These are phyloP conservation scores for Cossypha heuglini DNA, from an alignment of 2,797 vertebrate genomes.

Conservation along the genomic window DNA sequence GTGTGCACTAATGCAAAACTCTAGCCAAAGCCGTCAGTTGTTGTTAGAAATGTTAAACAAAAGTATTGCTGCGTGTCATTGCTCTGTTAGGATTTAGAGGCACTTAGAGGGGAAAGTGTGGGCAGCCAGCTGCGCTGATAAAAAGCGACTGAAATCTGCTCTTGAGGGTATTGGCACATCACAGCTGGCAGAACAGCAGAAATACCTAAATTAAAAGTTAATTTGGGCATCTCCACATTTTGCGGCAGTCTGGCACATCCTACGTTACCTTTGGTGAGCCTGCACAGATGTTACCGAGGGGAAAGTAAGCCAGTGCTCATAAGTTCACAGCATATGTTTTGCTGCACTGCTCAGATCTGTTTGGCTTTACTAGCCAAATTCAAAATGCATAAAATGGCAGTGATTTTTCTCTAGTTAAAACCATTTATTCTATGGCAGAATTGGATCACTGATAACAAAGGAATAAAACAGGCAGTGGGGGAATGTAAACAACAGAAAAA, in stretches of 20 bases:
- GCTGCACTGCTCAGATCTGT: background rate
- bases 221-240: background rate
- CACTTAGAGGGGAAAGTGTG: background rate
- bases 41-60: background rate
- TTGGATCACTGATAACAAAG: background rate
- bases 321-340: constrained; percentile 5
- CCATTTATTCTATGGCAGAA: background rate
- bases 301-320: background rate
- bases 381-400: background rate
- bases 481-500: background rate
- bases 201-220: constrained; percentile 14
- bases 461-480: background rate
- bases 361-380: background rate
- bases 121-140: background rate
- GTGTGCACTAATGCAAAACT: background rate
- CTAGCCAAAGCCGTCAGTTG: background rate
- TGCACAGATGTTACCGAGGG: background rate
- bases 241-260: background rate
- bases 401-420: background rate
- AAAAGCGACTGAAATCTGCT: background rate
- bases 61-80: background rate
- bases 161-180: background rate
- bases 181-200: background rate
- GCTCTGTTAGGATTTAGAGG: background rate
- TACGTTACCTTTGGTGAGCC: background rate